phyloP scores from a whole-genome alignment of 2,797 vertebrate genomes.

The Pogonophryne albipinna region DNA sequence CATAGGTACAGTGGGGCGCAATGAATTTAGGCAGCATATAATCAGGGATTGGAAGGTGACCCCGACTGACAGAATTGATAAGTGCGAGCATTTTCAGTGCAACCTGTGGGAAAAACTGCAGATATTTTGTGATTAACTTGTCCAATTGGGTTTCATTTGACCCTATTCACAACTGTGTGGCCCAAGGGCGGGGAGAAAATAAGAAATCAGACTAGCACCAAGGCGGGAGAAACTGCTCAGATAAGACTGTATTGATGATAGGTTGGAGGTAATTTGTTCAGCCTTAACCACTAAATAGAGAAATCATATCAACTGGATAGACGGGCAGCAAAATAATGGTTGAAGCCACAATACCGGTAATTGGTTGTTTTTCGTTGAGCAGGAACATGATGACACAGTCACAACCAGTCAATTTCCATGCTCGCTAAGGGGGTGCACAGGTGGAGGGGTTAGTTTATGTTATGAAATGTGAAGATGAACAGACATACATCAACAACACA shows the following conservation, averaged over 20 bases:
- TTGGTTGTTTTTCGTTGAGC: slow-evolving; percentile 27
- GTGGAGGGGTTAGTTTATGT: background rate
- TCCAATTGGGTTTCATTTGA: slow-evolving; percentile 60
- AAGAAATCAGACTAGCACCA: slow-evolving; percentile 39
- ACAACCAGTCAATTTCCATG: background rate
- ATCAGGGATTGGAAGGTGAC: slow-evolving; percentile 66
- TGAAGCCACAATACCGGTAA: slow-evolving; percentile 16
- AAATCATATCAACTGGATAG: slow-evolving; percentile 39
- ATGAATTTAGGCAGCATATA: slow-evolving; percentile 60
- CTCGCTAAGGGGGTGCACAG: background rate
- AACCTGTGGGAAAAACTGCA: slow-evolving; percentile 57
- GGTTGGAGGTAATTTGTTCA: slow-evolving; percentile 36
- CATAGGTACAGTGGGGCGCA: slow-evolving; percentile 45
- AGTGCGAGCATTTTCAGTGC: slow-evolving; percentile 47
- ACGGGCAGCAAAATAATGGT: slow-evolving; percentile 9
- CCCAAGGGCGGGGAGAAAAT: slow-evolving; percentile 42
- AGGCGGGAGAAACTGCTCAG: slow-evolving; percentile 10
- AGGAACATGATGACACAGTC: slow-evolving; percentile 12
- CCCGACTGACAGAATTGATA: slow-evolving; percentile 53
- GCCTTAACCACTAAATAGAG: slow-evolving; percentile 39
- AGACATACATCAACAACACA: background rate
- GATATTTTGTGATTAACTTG: slow-evolving; percentile 62
- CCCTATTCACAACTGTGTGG: slow-evolving; percentile 43
- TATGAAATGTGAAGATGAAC: background rate
- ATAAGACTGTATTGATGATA: slow-evolving; percentile 45